Percentiles rank a stretch among this genome's conserved stretches.
phyloP scores from a whole-genome alignment of 2,888 invertebrate species.

The Latheticus oryzae region DNA sequence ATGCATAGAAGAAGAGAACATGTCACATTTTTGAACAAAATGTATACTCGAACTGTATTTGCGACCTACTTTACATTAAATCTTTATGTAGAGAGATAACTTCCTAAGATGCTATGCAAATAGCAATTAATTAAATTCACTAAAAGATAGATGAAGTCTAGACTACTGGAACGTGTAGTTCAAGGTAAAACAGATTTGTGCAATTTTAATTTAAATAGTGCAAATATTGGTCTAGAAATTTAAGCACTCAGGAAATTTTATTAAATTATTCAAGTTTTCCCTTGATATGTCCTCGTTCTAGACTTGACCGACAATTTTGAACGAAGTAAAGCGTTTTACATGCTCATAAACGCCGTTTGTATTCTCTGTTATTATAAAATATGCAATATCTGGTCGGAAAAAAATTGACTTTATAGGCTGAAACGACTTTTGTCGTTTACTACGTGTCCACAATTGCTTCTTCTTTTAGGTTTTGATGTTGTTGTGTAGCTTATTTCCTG shows the following conservation, averaged over 20 bases:
- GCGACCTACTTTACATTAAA: conserved; percentile 6
- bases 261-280: conserved; percentile 41
- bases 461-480: conserved; percentile 11
- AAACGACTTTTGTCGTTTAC: too few relatives aligned
- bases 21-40: conserved; percentile 3
- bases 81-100: conserved; percentile 5
- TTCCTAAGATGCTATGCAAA: too few relatives aligned
- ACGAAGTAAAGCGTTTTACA: conserved; percentile 28
- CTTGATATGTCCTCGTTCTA: conserved; percentile 11
- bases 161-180: conserved; percentile 20
- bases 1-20: too few relatives aligned
- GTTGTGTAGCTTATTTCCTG: too few relatives aligned
- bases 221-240: conserved; percentile 44
- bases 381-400: conserved; percentile 21
- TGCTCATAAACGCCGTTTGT: conserved; percentile 18
- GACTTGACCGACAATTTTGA: conserved; percentile 33
- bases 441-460: conserved; percentile 9
- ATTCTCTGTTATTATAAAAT: conserved; percentile 25
- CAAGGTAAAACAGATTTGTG: conserved; percentile 32
- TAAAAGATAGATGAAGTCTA: conserved; percentile 12
- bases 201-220: conserved; percentile 43
- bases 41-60: neutral
- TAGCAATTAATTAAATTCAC: conserved; percentile 39
- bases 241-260: conserved; percentile 36
- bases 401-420: conserved; percentile 19